A percentile compares a stretch with the other conserved stretches of the same genome.
Conservation (phyloP, 2,797 vertebrate species). For the Sebastolobus alascanus region DNA sequence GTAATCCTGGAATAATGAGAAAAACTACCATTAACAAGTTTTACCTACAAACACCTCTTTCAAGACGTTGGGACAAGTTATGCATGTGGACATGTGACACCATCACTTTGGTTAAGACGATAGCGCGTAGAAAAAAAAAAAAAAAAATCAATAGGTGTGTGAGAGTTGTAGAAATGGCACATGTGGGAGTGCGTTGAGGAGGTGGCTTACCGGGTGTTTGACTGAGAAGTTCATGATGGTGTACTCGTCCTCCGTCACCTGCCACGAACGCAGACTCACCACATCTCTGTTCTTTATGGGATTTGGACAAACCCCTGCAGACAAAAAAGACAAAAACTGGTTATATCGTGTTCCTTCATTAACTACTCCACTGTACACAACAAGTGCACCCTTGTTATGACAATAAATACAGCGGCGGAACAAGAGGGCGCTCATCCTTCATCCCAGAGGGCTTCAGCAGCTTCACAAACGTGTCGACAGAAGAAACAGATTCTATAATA, state of each 20-base stretch:
- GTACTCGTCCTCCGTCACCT: constrained; percentile 79
- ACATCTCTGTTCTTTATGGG: constrained; percentile 86
- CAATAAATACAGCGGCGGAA: constrained; percentile 58
- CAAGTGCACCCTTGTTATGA: constrained; percentile 48
- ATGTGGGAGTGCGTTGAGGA: constrained; percentile 3
- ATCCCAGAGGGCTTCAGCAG: background rate
- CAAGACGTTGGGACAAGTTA: background rate
- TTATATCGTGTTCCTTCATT: background rate
- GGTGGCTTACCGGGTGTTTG: constrained; percentile 82
- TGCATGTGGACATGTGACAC: background rate
- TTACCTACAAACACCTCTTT: background rate
- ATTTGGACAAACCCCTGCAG: constrained; percentile 83
- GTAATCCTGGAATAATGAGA: constrained; percentile 72
- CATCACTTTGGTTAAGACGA: background rate
- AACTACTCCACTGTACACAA: constrained; percentile 4
- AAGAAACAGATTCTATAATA: background rate
- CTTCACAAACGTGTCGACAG: background rate
- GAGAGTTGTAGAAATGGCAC: background rate
- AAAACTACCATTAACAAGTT: background rate
- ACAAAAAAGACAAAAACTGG: background rate
- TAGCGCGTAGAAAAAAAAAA: background rate
- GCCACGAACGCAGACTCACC: constrained; percentile 86
- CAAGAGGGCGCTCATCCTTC: background rate
- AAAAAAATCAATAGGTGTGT: background rate
- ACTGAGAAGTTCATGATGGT: constrained; percentile 85